Percentiles rank a stretch among this genome's conserved stretches.
Evolutionary conservation across 2,113 vertebrate genomes (phyloP).

Genomic region (Nymphicus hollandicus): DNA sequence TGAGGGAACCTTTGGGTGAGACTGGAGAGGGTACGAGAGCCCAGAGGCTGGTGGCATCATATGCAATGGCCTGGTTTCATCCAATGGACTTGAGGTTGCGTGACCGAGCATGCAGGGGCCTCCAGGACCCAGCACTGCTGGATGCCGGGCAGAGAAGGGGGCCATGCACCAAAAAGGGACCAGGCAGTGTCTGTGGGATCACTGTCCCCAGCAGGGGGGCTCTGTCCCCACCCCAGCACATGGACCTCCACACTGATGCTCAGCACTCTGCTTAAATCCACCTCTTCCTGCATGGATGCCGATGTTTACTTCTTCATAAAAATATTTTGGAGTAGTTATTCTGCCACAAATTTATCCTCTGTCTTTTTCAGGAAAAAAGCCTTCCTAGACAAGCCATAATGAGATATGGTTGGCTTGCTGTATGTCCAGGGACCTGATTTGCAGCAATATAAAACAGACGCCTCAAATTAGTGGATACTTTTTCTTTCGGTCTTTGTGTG

Average conservation of each 20-base stretch:
- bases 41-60: fast-evolving
- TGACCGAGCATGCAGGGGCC: fast-evolving
- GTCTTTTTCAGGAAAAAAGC: not conserved
- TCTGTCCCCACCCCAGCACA: not conserved
- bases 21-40: not conserved
- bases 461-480: not conserved
- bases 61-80: not conserved
- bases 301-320: not conserved
- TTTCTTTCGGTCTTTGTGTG: not conserved
- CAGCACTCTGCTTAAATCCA: not conserved
- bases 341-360: not conserved
- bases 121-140: not conserved
- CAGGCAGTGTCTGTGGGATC: not conserved
- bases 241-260: not conserved
- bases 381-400: not conserved
- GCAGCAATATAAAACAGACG: slow-evolving; percentile 1
- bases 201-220: not conserved
- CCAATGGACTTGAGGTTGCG: fast-evolving
- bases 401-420: not conserved
- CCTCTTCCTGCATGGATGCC: not conserved
- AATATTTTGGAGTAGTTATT: not conserved
- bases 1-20: not conserved
- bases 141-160: not conserved
- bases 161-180: fast-evolving
- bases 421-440: not conserved